phyloP scores from a whole-genome alignment of 2,888 invertebrate species.

The Ecdyonurus torrentis region DNA sequence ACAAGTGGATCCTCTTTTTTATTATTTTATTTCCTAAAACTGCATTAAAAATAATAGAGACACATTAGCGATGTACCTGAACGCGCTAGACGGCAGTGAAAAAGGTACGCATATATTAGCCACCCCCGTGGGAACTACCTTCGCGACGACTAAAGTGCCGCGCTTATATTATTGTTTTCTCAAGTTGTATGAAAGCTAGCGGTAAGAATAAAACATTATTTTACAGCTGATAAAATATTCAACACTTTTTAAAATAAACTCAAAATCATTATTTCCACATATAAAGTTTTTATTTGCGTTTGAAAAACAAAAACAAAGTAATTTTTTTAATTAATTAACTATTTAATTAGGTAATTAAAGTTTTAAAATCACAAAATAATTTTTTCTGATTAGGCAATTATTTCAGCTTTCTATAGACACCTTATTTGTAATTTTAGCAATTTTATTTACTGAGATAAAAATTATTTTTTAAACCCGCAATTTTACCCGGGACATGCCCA shows the following conservation, averaged over 20 bases:
- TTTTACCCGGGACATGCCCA: not conserved
- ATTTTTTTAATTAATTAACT: too few relatives aligned
- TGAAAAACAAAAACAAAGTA: too few relatives aligned
- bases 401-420: not conserved
- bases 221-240: not conserved
- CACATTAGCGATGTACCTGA: too few relatives aligned
- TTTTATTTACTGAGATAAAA: not conserved
- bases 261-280: not conserved
- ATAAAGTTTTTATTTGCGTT: too few relatives aligned
- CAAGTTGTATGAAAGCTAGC: not conserved
- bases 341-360: too few relatives aligned
- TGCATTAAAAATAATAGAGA: too few relatives aligned
- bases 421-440: not conserved
- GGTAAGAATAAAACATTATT: not conserved
- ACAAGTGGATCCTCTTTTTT: too few relatives aligned
- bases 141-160: not conserved
- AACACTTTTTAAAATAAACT: not conserved
- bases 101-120: not conserved
- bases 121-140: not conserved
- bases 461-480: not conserved
- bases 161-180: not conserved
- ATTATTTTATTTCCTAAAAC: too few relatives aligned
- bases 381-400: not conserved
- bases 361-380: not conserved
- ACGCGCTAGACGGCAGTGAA: not conserved